Evolutionary conservation across 2,888 invertebrate genomes (phyloP).

Genomic region (Lasioglossum leucozonium): DNA sequence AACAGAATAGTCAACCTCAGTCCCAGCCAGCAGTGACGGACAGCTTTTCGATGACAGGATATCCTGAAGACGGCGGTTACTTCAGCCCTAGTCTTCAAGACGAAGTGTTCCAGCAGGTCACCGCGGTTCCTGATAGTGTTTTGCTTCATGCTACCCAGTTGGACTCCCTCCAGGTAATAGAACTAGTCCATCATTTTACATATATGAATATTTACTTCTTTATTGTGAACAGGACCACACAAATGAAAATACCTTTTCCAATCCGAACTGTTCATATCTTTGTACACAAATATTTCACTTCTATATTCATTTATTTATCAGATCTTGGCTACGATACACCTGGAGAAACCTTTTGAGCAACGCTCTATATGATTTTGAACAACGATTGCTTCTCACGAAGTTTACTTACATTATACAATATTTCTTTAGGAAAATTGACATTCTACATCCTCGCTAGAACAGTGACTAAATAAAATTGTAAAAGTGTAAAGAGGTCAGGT

Average conservation of each 20-base stretch:
- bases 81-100: conserved; percentile 86
- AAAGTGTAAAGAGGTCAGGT: neutral
- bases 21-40: conserved; percentile 79
- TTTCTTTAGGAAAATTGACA: neutral
- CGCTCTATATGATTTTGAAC: too few species aligned
- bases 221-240: neutral
- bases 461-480: neutral
- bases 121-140: conserved; percentile 88
- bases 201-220: neutral
- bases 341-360: too few species aligned
- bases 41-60: conserved; percentile 83
- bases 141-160: conserved; percentile 89
- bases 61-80: conserved; percentile 84
- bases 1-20: conserved; percentile 74
- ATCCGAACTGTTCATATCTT: neutral
- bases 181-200: neutral
- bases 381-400: too few species aligned
- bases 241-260: neutral
- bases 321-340: too few species aligned
- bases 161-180: conserved; percentile 84
- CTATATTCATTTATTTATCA: neutral
- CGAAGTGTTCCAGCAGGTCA: conserved; percentile 91
- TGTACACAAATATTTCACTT: neutral
- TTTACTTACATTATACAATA: too few species aligned
- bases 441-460: neutral